Base-by-base conservation (phyloP, 2,113 vertebrate genomes). In the Synodontis membranacea region DNA sequence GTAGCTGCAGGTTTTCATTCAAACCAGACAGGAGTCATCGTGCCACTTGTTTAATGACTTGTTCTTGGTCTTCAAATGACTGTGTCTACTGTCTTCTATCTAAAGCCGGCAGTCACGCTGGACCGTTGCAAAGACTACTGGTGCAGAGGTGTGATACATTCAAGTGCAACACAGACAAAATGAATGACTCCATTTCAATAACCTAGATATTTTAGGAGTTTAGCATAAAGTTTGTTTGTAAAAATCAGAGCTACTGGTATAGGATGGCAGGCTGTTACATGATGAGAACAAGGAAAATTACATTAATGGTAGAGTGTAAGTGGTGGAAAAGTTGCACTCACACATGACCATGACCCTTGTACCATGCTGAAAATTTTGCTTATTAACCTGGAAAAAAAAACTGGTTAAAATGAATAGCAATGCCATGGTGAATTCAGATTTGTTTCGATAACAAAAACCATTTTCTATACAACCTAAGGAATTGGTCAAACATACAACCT, bases 151-250 rank as follows among this genome's bases (percentile, higher is more conserved):
- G 68, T 25, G 21, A 72, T 42, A 42, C 68, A 72, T 25, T 25
- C 68, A 72, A 72, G 37, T 25, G 39, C 66, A 70, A 70, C 66
- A 68, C 31, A 68, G 64, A 70, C 17, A 39, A 66, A 66, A 70
- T 70, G 6, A 70, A 39, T 21, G 5, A 70, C 34, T 68, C 34
- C 17, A 70, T 39, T 34, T 19, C 66, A 21, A 70, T 70, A 21
- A 70, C 34, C 5, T 39, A 39, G 34, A 66, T 31, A 14, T 66
- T 15, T 34, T 70, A 39, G 7, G 21, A 19, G 2, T 39, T 70
- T 70, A 39, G 19, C 23, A 7, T 21, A 19, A 70, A 21, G 19
- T 9, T 68, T 68, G 34, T 68, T 70, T 70, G 19, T 39, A 70
- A 70, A 68, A 68, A 37, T 5, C 66, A 70, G 66, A 70, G 17